These are phyloP conservation scores for Drosophila meridiana DNA, from an alignment of 2,888 invertebrate species.

Conservation along the genomic window DNA sequence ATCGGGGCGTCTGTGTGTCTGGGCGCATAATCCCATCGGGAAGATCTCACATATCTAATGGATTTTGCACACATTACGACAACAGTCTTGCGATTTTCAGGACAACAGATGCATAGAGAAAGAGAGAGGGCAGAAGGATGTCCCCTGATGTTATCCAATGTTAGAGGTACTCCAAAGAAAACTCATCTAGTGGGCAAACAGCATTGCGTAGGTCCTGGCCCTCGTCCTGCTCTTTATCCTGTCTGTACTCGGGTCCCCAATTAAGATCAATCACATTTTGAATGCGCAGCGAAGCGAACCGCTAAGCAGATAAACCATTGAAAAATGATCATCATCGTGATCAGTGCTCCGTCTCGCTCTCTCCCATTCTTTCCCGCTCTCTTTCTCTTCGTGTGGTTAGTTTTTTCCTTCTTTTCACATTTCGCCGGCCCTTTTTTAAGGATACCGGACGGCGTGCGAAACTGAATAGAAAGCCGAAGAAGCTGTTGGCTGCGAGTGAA, in stretches of 20 bases:
- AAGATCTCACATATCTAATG: slow-evolving; percentile 75
- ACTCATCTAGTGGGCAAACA: slow-evolving; percentile 54
- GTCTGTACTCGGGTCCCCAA: slow-evolving; percentile 49
- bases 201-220: slow-evolving; percentile 29
- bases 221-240: slow-evolving; percentile 18
- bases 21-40: slow-evolving; percentile 62
- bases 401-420: slow-evolving; percentile 16
- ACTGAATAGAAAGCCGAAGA: slow-evolving; percentile 45
- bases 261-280: slow-evolving; percentile 77
- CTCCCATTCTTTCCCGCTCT: slow-evolving; percentile 4
- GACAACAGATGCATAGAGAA: slow-evolving; percentile 40
- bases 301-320: slow-evolving; percentile 68
- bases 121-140: slow-evolving; percentile 26
- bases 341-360: slow-evolving; percentile 7
- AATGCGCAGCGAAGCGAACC: slow-evolving; percentile 58
- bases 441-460: slow-evolving; percentile 64
- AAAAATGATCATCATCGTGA: slow-evolving; percentile 56
- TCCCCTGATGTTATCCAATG: slow-evolving; percentile 57
- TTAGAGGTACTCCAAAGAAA: slow-evolving; percentile 38
- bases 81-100: slow-evolving; percentile 37
- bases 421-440: slow-evolving; percentile 40
- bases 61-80: slow-evolving; percentile 72
- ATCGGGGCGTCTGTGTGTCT: slow-evolving; percentile 29
- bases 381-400: slow-evolving; percentile 29
- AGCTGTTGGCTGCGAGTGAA: slow-evolving; percentile 12